Evolutionary conservation across 2,113 vertebrate genomes (phyloP), one percentile per base, ranked within the genome.

Genomic region (Emydura subglobosa): DNA sequence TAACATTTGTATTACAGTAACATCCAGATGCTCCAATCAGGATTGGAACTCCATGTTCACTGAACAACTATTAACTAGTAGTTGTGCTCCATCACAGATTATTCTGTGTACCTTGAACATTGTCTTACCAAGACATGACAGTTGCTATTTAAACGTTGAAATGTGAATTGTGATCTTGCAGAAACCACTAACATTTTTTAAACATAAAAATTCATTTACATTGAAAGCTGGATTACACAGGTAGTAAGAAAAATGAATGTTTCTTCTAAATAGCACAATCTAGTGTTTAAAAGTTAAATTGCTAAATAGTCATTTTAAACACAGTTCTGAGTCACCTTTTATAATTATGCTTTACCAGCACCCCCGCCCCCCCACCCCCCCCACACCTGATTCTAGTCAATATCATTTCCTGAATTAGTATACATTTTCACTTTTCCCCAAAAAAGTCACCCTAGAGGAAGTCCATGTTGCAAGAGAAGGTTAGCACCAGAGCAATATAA

Each of bases 401-500:
- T 72, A 39, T 39, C 34, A 72, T 72, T 72, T 29, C 19, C 17
- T 22, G 17, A 72, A 72, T 5, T 39, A 9, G n/a, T 72, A 39
- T 72, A 21, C 42, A 85, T 54, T 27, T 31, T 27, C 19, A 4
- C 5, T 21, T 61, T 11, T 12, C 14, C 25, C 17, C 10, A 61
- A 86, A 79, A 82, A 54, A 5, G 61, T 22, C n/a, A 78, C 9
- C 27, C 24, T 49, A 44, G 25, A 94, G 16, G 25, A 49, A 39
- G 5, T 6, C 57, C 53, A 39, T 10, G 42, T 76, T 25, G 16
- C 12, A 81, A 81, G 29, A 50, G 44, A 54, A 90, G 85, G 39
- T 7, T 7, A n/a, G 74, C 17, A 29, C 17, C 83, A 25, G 2
- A 2, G 0, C 19, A 86, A 53, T 0, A 3, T n/a, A 34, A 57